Percentiles rank a stretch among this genome's conserved stretches.
Evolutionary conservation across 2,888 invertebrate species (phyloP).

Genomic region (Microctonus hyperodae): DNA sequence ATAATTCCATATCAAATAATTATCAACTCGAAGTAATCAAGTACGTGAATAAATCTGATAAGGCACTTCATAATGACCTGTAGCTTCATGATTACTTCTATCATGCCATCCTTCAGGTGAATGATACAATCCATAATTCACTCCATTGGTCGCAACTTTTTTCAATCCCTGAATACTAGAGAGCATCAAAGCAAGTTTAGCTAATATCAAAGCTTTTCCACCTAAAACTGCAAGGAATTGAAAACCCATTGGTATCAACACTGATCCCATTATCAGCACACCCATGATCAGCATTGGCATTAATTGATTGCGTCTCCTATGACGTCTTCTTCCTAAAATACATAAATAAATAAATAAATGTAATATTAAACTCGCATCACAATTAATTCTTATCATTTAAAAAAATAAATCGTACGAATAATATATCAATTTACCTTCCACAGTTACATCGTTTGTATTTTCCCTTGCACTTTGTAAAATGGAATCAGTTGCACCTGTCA

Average conservation of each 20-base stretch:
- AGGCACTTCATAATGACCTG: slow-evolving; percentile 42
- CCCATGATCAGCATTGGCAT: slow-evolving; percentile 83
- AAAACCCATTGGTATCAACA: slow-evolving; percentile 83
- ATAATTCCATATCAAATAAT: slow-evolving; percentile 26
- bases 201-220: slow-evolving; percentile 80
- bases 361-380: background rate
- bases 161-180: slow-evolving; percentile 83
- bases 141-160: slow-evolving; percentile 76
- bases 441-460: slow-evolving; percentile 36
- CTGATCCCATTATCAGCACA: slow-evolving; percentile 77
- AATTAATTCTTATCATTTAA: background rate
- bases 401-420: background rate
- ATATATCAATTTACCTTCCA: slow-evolving; percentile 59
- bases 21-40: slow-evolving; percentile 14
- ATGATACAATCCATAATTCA: slow-evolving; percentile 80
- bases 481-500: slow-evolving; percentile 39
- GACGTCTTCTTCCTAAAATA: slow-evolving; percentile 63
- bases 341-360: slow-evolving; percentile 26
- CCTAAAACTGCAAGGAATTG: slow-evolving; percentile 84
- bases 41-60: slow-evolving; percentile 37
- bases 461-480: slow-evolving; percentile 24
- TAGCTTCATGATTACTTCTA: slow-evolving; percentile 56
- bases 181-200: slow-evolving; percentile 81
- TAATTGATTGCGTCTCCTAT: slow-evolving; percentile 71
- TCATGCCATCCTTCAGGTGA: slow-evolving; percentile 62